Conservation (phyloP, 2,888 invertebrate genomes). For the Drosophila ezoana region DNA sequence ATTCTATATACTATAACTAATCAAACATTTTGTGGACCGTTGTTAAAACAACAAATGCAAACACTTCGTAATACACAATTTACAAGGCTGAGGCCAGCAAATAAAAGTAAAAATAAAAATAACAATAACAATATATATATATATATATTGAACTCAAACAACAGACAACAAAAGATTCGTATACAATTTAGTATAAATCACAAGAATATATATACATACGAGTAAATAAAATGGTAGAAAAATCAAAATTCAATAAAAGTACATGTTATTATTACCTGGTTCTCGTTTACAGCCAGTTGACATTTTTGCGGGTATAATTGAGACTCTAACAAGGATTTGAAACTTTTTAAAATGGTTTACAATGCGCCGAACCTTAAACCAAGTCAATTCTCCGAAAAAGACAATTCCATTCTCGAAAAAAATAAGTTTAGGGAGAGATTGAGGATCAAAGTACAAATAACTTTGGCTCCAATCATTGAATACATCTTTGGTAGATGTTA, state of each 20-base stretch:
- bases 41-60: conserved; percentile 41
- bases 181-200: conserved; percentile 52
- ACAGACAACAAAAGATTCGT: conserved; percentile 34
- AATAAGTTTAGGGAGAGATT: too few species aligned
- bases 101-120: conserved; percentile 10
- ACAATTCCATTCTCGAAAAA: too few species aligned
- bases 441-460: too few species aligned
- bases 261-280: too few species aligned
- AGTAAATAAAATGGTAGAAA: conserved; percentile 54
- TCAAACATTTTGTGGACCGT: conserved; percentile 49
- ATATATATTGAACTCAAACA: conserved; percentile 22
- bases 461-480: too few species aligned
- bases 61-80: conserved; percentile 42
- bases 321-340: too few species aligned
- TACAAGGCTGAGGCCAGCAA: conserved; percentile 40
- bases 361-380: too few species aligned
- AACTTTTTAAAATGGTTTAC: too few species aligned
- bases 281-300: too few species aligned
- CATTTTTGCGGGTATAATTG: too few species aligned
- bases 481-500: too few species aligned
- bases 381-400: too few species aligned
- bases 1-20: conserved; percentile 35
- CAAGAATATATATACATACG: conserved; percentile 45
- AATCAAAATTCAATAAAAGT: conserved; percentile 16
- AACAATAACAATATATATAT: background rate